Base-by-base conservation (phyloP, 2,888 invertebrate genomes). In the Parnassius glacialis region DNA sequence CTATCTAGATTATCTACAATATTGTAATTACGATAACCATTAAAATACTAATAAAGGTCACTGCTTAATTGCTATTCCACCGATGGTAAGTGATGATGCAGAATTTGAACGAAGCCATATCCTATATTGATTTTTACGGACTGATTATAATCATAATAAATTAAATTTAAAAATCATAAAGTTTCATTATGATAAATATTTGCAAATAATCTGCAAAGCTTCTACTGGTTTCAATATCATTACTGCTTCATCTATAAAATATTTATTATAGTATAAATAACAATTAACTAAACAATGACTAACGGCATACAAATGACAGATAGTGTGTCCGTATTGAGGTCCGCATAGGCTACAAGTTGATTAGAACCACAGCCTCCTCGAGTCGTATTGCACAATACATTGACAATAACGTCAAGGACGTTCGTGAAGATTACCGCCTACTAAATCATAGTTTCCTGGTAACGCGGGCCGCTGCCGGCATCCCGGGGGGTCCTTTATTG, bases 371-470 rank as follows among this genome's bases (percentile, higher is more conserved):
- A 43, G 62, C 50, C 13, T 43, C 16, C 48, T 41, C 10, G 50
- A 20, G 20, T 47, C 52, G 41, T 48, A 34, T 51, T 51, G 41
- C 50, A 58, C 59, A 42, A 63, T 59, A 52, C 56, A 59, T 52
- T 47, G 59, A 63, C 63, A 59, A 59, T 59, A 63, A 63, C 59
- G 66, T 66, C 58, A 64, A 68, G 67, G 66, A 64, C 69, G 68
- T 56, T 73, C 72, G 70, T 68, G 69, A 70, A 71, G 71, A 75
- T 74, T 73, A 77, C 71, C 79, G 70, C 72, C 70, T 73, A 76
- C 78, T 87, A 88, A 87, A 88, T 90, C 90, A 90, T 88, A 85
- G 83, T 84, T 79, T 80, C 89, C 85, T 84, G 81, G 80, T 82
- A 80, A 76, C 70, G 66, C 66, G 70, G 70, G 67, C 67, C 71